Conservation (phyloP, 2,888 invertebrate species). For the Schrankia costaestrigalis region DNA sequence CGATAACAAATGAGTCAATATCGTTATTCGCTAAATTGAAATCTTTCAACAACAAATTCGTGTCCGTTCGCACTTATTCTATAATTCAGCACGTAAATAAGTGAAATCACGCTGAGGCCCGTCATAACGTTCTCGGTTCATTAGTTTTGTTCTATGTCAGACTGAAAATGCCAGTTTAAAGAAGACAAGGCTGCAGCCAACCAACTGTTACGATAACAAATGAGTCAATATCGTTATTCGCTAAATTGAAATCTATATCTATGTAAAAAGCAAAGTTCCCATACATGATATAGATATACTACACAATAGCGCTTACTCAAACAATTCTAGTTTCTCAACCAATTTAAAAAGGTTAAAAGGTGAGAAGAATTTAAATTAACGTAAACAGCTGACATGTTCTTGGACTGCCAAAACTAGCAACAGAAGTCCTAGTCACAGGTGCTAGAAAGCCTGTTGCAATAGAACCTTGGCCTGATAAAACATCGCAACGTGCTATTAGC, state of each 20-base stretch:
- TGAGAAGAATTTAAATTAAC: conserved; percentile 67
- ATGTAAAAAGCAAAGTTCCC: conserved; percentile 13
- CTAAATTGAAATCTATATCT: conserved; percentile 22
- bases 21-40: conserved; percentile 30
- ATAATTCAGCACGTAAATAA: conserved; percentile 52
- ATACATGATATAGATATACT: conserved; percentile 20
- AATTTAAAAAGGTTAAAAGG: conserved; percentile 67
- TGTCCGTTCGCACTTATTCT: conserved; percentile 48
- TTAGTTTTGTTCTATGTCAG: conserved; percentile 56
- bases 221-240: conserved; percentile 48
- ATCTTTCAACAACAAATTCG: conserved; percentile 50
- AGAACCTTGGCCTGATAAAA: conserved; percentile 68
- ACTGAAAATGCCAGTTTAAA: conserved; percentile 58
- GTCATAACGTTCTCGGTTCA: conserved; percentile 59
- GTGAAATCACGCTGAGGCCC: conserved; percentile 65
- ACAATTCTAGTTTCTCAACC: conserved; percentile 51
- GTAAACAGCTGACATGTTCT: conserved; percentile 43
- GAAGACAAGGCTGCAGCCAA: conserved; percentile 65
- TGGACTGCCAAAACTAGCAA: conserved; percentile 48
- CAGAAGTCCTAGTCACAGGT: conserved; percentile 60
- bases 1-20: conserved; percentile 55
- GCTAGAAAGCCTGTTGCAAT: conserved; percentile 75
- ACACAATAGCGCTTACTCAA: conserved; percentile 48
- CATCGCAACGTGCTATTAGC: conserved; percentile 65
- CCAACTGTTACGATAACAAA: conserved; percentile 58